Conservation (phyloP, 2,797 vertebrate species). For the Xiphorhynchus erythropygius region DNA sequence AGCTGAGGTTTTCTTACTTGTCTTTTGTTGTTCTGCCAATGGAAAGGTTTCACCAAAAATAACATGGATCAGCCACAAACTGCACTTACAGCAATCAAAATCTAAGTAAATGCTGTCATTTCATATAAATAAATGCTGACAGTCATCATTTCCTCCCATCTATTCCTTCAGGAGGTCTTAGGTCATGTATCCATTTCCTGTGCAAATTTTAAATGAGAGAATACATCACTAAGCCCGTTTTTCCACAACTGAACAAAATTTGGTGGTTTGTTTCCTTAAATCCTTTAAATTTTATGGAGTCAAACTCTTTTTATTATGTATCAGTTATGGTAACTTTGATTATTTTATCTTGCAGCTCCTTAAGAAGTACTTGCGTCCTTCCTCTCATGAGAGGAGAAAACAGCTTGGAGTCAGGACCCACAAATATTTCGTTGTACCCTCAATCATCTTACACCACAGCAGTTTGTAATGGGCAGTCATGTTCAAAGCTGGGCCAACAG, state of each 20-base stretch:
- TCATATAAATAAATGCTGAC: not conserved
- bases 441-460: not conserved
- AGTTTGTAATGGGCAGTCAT: not conserved
- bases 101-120: not conserved
- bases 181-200: not conserved
- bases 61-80: not conserved
- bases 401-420: not conserved
- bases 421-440: not conserved
- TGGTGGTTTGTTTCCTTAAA: not conserved
- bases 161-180: not conserved
- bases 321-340: not conserved
- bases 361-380: not conserved
- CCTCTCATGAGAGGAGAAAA: not conserved
- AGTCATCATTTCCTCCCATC: not conserved
- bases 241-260: fast-evolving
- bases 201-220: not conserved
- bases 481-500: not conserved
- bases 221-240: not conserved
- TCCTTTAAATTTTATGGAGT: not conserved
- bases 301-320: not conserved
- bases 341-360: not conserved
- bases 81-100: not conserved
- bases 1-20: not conserved
- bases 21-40: not conserved
- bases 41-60: not conserved